Conservation (phyloP, 2,113 vertebrate genomes). For the Centropus bengalensis region DNA sequence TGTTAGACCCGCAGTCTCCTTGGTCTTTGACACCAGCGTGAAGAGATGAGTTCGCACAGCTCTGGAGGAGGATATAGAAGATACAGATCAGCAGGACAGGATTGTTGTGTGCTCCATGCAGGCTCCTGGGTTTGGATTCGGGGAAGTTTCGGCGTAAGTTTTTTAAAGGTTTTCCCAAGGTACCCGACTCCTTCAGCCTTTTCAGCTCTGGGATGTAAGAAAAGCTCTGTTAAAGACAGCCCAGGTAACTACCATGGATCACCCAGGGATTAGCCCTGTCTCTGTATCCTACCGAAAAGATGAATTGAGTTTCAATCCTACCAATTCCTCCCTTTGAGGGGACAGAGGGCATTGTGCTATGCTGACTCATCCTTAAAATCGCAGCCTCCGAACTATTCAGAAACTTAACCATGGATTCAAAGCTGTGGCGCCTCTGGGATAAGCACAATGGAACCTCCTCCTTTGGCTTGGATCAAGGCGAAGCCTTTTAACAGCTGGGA, state of each 20-base stretch:
- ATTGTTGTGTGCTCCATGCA: background rate
- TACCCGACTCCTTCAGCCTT: too few species aligned
- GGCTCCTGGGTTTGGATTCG: background rate
- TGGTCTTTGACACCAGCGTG: accelerated
- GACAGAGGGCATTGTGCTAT: background rate
- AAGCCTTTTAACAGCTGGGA: background rate
- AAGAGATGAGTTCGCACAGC: background rate
- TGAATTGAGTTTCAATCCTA: background rate
- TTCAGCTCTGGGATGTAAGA: background rate
- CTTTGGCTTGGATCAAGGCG: background rate
- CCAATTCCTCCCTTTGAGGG: background rate
- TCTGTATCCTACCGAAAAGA: background rate
- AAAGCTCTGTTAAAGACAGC: background rate
- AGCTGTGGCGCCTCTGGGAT: background rate
- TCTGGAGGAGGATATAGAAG: background rate
- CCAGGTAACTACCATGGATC: accelerated
- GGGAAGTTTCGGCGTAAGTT: background rate
- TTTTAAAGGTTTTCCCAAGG: background rate
- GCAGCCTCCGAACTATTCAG: background rate
- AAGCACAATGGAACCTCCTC: background rate
- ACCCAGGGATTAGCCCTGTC: background rate
- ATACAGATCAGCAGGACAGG: background rate
- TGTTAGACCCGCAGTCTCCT: background rate
- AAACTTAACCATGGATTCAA: background rate
- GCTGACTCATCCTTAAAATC: background rate